These are phyloP conservation scores for Triplophysa bombifrons DNA, from an alignment of 2,797 vertebrate genomes.

Conservation along the genomic window DNA sequence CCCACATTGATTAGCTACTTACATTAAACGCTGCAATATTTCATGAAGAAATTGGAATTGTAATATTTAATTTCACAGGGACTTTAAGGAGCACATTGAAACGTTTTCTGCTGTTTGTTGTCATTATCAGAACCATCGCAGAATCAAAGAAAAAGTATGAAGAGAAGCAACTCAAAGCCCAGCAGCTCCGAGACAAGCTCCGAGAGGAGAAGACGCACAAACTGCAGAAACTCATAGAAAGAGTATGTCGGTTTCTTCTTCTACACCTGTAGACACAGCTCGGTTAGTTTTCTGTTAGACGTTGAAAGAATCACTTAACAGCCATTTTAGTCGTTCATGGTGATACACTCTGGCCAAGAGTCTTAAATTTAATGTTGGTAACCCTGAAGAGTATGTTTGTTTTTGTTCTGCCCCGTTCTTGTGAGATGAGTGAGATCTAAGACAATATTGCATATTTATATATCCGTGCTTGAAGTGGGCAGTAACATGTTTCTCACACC, in stretches of 20 bases:
- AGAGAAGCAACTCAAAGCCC: slow-evolving; percentile 99
- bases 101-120: slow-evolving; percentile 50
- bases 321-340: slow-evolving; percentile 24
- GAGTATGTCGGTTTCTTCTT: slow-evolving; percentile 79
- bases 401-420: slow-evolving; percentile 66
- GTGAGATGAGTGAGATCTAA: slow-evolving; percentile 64
- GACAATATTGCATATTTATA: slow-evolving; percentile 70
- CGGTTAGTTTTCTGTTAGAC: slow-evolving; percentile 48
- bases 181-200: slow-evolving; percentile 95
- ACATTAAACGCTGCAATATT: too few species aligned
- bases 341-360: slow-evolving; percentile 4
- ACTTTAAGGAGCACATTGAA: neutral
- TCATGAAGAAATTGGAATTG: too few species aligned
- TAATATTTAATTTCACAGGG: too few species aligned
- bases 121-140: slow-evolving; percentile 92
- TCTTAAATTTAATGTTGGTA: slow-evolving; percentile 12
- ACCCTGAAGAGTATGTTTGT: slow-evolving; percentile 63
- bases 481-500: slow-evolving; percentile 62
- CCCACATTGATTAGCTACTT: too few species aligned
- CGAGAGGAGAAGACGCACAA: slow-evolving; percentile 96
- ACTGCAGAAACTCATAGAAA: slow-evolving; percentile 95
- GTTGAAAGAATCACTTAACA: slow-evolving; percentile 71
- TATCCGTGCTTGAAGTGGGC: slow-evolving; percentile 67
- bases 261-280: slow-evolving; percentile 57
- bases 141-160: slow-evolving; percentile 99